A percentile compares a stretch with the other conserved stretches of the same genome.
These are phyloP conservation scores for Eurytoma adleriae DNA, from an alignment of 2,888 invertebrate species.

Conservation along the genomic window DNA sequence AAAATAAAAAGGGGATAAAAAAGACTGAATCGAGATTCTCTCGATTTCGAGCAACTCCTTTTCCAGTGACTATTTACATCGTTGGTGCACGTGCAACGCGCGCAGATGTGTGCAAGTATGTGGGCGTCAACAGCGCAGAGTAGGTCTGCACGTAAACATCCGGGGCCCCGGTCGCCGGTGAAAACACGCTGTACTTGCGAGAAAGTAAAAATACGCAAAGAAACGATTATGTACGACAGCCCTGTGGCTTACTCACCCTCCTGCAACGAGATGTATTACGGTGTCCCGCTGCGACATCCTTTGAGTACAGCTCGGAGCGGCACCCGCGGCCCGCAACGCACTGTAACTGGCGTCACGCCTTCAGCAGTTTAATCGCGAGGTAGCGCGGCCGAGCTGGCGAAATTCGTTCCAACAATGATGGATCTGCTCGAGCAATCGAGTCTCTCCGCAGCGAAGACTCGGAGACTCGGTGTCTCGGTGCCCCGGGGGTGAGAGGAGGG, in stretches of 20 bases:
- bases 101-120: background rate
- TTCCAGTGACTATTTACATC: constrained; percentile 27
- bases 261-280: constrained; percentile 94
- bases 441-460: background rate
- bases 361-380: too few species aligned
- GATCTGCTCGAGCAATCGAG: background rate
- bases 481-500: constrained; percentile 27
- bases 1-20: too few species aligned
- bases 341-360: too few species aligned
- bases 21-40: too few species aligned
- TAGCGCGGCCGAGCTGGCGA: background rate
- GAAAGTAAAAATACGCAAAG: constrained; percentile 18
- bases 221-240: background rate
- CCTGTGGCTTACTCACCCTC: constrained; percentile 87
- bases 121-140: background rate
- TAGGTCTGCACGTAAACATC: background rate
- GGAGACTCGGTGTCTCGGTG: constrained; percentile 13
- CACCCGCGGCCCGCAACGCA: too few species aligned
- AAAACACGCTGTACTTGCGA: background rate
- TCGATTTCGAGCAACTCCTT: background rate
- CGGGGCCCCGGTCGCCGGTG: background rate
- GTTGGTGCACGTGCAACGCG: constrained; percentile 38
- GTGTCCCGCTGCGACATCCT: constrained; percentile 89
- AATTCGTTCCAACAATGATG: background rate
- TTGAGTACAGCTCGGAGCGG: constrained; percentile 5